A percentile compares a stretch with the other conserved stretches of the same genome.
Evolutionary conservation across 2,888 invertebrate species (phyloP).

Genomic region (Pyralis farinalis): DNA sequence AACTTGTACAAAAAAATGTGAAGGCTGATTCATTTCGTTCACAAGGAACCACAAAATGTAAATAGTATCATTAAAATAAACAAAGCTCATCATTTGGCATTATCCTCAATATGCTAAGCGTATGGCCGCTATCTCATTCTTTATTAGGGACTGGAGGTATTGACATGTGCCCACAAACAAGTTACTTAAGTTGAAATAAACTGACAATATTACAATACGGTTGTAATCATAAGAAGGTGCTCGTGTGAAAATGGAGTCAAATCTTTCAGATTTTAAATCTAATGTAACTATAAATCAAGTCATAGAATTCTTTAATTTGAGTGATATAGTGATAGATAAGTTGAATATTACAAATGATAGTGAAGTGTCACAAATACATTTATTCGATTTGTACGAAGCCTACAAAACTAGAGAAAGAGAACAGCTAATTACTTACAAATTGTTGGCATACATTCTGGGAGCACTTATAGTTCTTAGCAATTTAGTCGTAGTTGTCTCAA

Average conservation of each 20-base stretch:
- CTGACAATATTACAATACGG: no score
- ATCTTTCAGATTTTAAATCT: slow-evolving; percentile 22
- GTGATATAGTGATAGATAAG: slow-evolving; percentile 20
- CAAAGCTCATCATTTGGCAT: slow-evolving; percentile 38
- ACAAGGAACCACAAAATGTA: slow-evolving; percentile 50
- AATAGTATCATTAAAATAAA: slow-evolving; percentile 55
- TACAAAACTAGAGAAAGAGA: slow-evolving; percentile 53
- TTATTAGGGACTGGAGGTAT: slow-evolving; percentile 36
- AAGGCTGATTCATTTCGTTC: slow-evolving; percentile 12
- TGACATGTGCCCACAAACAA: slow-evolving; percentile 38
- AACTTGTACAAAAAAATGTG: background rate
- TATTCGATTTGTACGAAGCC: slow-evolving; percentile 53
- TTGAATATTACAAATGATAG: slow-evolving; percentile 42
- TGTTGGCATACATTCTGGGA: slow-evolving; percentile 79
- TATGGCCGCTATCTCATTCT: slow-evolving; percentile 50
- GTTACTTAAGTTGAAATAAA: background rate
- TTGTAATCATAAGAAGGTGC: background rate
- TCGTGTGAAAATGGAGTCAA: slow-evolving; percentile 24
- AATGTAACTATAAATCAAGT: slow-evolving; percentile 42
- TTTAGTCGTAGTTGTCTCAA: slow-evolving; percentile 83
- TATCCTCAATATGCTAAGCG: slow-evolving; percentile 44
- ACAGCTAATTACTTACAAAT: slow-evolving; percentile 70
- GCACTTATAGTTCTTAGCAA: slow-evolving; percentile 80
- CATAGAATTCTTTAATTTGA: slow-evolving; percentile 42
- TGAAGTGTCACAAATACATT: slow-evolving; percentile 40